Evolutionary conservation across 2,888 invertebrate species (phyloP).

Genomic region (Coecobrya sp.): DNA sequence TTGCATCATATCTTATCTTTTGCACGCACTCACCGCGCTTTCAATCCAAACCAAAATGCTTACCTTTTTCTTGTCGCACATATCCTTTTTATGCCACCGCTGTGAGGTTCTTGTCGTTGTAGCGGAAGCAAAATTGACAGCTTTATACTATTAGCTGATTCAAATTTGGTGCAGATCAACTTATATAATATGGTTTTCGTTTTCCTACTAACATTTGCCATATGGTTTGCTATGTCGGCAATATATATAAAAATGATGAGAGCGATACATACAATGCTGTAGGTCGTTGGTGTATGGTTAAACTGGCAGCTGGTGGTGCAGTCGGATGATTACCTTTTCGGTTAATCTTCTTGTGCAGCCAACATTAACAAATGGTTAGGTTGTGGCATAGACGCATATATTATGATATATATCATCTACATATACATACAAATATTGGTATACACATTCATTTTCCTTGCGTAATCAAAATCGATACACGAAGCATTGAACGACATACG

Average conservation of each 20-base stretch:
- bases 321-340: not conserved
- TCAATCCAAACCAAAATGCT: not conserved
- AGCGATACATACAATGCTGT: not conserved
- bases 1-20: slow-evolving; percentile 14
- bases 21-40: slow-evolving; percentile 15
- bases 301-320: not conserved
- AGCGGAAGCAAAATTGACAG: slow-evolving; percentile 1
- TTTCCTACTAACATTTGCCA: not conserved
- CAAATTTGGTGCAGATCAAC: not conserved
- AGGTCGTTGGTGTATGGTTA: not conserved
- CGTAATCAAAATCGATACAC: slow-evolving; percentile 66
- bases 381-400: too few species aligned
- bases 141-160: not conserved
- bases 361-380: too few species aligned
- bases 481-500: not conserved
- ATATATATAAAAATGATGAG: not conserved
- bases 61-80: not conserved
- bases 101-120: not conserved
- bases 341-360: not conserved
- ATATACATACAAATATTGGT: too few species aligned
- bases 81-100: not conserved
- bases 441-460: slow-evolving; percentile 11
- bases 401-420: too few species aligned
- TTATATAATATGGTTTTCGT: not conserved
- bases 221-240: not conserved